phyloP scores from a whole-genome alignment of 2,797 vertebrate genomes.

The Myotis pilosus region DNA sequence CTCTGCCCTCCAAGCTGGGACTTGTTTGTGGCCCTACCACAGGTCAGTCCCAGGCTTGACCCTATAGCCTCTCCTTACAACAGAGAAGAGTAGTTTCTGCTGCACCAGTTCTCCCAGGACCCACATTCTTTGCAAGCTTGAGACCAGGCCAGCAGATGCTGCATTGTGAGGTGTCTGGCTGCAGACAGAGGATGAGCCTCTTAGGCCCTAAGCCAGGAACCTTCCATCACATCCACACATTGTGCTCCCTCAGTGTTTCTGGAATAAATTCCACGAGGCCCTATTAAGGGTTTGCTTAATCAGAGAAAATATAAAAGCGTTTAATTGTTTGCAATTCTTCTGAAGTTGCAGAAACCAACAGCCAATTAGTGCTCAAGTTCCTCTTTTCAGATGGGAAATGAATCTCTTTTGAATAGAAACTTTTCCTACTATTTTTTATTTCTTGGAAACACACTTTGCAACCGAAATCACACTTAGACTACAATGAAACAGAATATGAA shows the following conservation, averaged over 20 bases:
- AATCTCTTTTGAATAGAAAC: constrained; percentile 73
- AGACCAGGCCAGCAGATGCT: not conserved
- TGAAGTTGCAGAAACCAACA: constrained; percentile 74
- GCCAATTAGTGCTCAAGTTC: constrained; percentile 72
- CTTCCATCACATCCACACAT: not conserved
- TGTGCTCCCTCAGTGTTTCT: constrained; percentile 65
- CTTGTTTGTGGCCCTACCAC: too few species aligned
- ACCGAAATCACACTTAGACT: constrained; percentile 65
- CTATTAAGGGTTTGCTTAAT: constrained; percentile 68
- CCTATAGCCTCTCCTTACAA: too few species aligned
- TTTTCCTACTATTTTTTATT: constrained; percentile 31
- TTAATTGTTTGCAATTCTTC: constrained; percentile 78
- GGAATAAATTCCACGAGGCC: constrained; percentile 71
- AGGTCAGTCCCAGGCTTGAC: too few species aligned
- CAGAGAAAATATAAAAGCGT: constrained; percentile 74
- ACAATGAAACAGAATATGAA: constrained; percentile 77
- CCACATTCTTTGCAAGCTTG: constrained; percentile 1
- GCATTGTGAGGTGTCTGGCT: constrained; percentile 36
- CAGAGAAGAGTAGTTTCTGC: constrained; percentile 48
- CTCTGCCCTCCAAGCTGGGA: too few species aligned
- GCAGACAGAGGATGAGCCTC: constrained; percentile 20
- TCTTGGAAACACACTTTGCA: constrained; percentile 57
- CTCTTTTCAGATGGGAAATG: constrained; percentile 72
- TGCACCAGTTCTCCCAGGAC: constrained; percentile 43
- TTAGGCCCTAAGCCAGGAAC: constrained; percentile 45